Evolutionary conservation across 2,888 invertebrate genomes (phyloP).

Genomic region (Podotricha telesiphe): DNA sequence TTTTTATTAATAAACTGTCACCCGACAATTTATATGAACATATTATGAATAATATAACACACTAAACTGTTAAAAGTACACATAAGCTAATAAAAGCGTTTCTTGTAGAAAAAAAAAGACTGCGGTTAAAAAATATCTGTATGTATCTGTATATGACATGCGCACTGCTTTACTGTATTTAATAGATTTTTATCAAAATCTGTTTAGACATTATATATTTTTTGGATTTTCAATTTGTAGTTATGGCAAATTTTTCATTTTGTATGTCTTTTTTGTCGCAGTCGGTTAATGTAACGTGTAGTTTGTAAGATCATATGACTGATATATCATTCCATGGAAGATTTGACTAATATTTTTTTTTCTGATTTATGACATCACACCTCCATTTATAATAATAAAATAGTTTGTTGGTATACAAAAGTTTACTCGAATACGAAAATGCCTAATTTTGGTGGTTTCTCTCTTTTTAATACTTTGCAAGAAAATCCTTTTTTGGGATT

Average conservation of each 20-base stretch:
- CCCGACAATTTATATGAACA: conserved; percentile 48
- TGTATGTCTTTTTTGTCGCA: not conserved
- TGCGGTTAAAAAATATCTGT: conserved; percentile 11
- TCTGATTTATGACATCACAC: not conserved
- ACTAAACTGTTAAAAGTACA: conserved; percentile 40
- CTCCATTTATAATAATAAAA: too few species aligned
- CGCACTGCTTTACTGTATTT: conserved; percentile 7
- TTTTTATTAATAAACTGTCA: conserved; percentile 36
- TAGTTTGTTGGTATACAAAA: conserved; percentile 5
- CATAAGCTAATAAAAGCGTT: conserved; percentile 15
- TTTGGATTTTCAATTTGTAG: not conserved
- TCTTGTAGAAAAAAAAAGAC: conserved; percentile 22
- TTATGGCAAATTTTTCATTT: not conserved
- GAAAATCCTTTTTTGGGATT: conserved; percentile 17
- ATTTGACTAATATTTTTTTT: conserved; percentile 20
- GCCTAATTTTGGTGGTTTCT: conserved; percentile 11
- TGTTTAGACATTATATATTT: not conserved
- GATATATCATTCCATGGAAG: conserved; percentile 53
- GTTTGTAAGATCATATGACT: conserved; percentile 49
- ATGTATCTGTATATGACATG: not conserved
- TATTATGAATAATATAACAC: conserved; percentile 47
- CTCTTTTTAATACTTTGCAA: conserved; percentile 16
- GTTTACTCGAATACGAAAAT: conserved; percentile 1
- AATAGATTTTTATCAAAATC: conserved; percentile 2
- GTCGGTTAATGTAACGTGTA: conserved; percentile 21